Evolutionary conservation across 30 jellyfish, hydroid and myxozoan genomes (phyloP), one percentile per base, ranked within the genome.

Genomic region (Aurelia aurita): DNA sequence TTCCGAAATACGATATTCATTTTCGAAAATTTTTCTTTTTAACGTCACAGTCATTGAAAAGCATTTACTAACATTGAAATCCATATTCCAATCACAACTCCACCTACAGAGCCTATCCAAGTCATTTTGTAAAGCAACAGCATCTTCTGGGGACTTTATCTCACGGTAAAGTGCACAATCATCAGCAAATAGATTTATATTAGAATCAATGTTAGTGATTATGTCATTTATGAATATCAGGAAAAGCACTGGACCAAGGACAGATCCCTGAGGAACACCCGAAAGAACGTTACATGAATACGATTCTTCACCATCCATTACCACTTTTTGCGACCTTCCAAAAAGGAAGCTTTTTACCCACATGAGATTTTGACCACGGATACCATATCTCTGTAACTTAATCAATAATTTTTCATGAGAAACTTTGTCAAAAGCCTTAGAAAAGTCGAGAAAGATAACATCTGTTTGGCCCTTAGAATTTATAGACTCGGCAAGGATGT

Each of bases 181-280:
- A 19, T 77, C 88, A 22, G 78, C 77, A 77, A 77, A 77, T 57
- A 77, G 77, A 59, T 59, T 58, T 6, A 58, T 59, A 31, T 77
- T 77, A 12, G 78, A 77, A 29, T 77, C 67, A 57, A 77, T 77
- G 16, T 77, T 65, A 43, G 90, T 59, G 54, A 49, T 11, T 3
- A 62, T 62, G 74, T 79, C 90, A 64, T 79, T 79, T 22, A 62
- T 79, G 46, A 54, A 79, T 8, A 45, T 12, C 19, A 43, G 74
- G 61, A 79, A 79, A 44, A 64, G 90, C 2, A 62, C 39, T 16
- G 83, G 83, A 47, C 90, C 82, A 32, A 81, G 78, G 57, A 68
- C 91, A 29, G 84, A 81, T 22, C 77, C 91, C 58, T 81, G 91
- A 67, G 91, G 91, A 31, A 81, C 68, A 49, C 85, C 85, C 6